Conservation (phyloP, 2,888 invertebrate genomes). For the Monoplex corrugatus region DNA sequence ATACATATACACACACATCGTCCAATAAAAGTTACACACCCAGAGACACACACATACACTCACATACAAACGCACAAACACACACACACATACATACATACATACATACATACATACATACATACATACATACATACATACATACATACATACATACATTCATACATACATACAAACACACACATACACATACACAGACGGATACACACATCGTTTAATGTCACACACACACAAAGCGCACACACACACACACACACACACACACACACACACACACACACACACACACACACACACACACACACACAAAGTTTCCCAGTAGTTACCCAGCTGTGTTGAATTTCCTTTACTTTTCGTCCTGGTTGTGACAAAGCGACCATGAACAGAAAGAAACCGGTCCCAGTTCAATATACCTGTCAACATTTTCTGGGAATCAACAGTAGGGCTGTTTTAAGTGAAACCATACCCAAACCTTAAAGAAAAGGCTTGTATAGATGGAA, state of each 20-base stretch:
- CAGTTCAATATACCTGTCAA: too few species aligned
- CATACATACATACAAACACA: background rate
- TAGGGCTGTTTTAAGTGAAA: too few species aligned
- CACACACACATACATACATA: background rate
- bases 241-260: background rate
- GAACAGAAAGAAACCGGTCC: too few species aligned
- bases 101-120: background rate
- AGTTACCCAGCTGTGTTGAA: too few species aligned
- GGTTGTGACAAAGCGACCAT: too few species aligned
- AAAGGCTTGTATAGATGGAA: too few species aligned
- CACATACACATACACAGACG: background rate
- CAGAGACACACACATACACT: background rate
- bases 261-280: background rate
- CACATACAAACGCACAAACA: background rate
- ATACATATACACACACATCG: background rate
- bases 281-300: constrained; percentile 17
- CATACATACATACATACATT: background rate
- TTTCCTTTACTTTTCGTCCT: background rate
- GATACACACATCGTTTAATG: background rate
- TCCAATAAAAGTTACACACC: too few species aligned
- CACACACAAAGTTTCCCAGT: background rate
- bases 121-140: background rate
- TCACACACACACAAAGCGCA: background rate
- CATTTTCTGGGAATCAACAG: too few species aligned
- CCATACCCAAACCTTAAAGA: too few species aligned